A percentile compares a stretch with the other conserved stretches of the same genome.
These are phyloP conservation scores for Aricia artaxerxes DNA, from an alignment of 2,888 invertebrate genomes.

Conservation along the genomic window DNA sequence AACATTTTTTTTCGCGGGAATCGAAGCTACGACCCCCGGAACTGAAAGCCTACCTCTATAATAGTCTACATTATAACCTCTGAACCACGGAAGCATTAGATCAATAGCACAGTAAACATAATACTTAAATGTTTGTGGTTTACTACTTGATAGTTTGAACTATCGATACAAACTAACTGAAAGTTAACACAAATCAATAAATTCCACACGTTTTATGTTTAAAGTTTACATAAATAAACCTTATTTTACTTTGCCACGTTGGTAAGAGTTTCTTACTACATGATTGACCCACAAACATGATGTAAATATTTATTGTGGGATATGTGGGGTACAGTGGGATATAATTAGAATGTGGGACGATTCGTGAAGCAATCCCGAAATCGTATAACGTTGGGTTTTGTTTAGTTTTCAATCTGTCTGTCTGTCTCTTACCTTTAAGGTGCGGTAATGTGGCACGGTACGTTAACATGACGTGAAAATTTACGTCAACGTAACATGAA, in stretches of 20 bases:
- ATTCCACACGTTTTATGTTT: not conserved
- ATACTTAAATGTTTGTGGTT: not conserved
- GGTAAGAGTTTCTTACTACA: not conserved
- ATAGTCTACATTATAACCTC: too few species aligned
- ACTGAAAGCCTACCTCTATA: too few species aligned
- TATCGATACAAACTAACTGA: not conserved
- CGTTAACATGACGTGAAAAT: too few species aligned
- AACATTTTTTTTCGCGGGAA: too few species aligned
- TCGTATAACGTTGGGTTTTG: not conserved
- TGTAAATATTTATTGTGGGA: conserved; percentile 28
- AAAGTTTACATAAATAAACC: not conserved
- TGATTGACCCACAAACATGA: conserved; percentile 25
- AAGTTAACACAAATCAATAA: not conserved
- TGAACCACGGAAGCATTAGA: not conserved
- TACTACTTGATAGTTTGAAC: too few species aligned
- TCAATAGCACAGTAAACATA: not conserved
- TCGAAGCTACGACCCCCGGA: too few species aligned
- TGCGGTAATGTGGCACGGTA: too few species aligned
- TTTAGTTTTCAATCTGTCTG: not conserved
- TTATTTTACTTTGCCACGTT: conserved; percentile 24
- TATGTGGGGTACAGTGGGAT: conserved; percentile 23
- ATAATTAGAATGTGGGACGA: conserved; percentile 27
- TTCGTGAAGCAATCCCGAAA: not conserved
- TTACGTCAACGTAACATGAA: too few species aligned
- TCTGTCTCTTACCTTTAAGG: too few species aligned